Evolutionary conservation across 2,797 vertebrate genomes (phyloP).

Genomic region (Carduelis carduelis): DNA sequence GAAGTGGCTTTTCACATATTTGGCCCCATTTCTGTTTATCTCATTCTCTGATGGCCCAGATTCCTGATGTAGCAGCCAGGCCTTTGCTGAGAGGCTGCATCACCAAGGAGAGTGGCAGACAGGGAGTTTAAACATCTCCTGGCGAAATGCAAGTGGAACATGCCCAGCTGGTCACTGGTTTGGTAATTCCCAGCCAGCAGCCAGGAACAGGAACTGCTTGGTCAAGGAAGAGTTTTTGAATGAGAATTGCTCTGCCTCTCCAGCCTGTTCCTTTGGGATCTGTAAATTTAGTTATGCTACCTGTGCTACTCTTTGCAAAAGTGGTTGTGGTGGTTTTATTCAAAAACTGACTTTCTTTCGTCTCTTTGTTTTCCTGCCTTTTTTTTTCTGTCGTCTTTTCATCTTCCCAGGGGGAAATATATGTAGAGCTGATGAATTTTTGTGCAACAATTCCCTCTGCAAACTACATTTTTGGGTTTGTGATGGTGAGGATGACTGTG

Average conservation of each 20-base stretch:
- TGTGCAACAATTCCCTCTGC: constrained; percentile 97
- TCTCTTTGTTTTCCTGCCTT: neutral
- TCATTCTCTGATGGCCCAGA: neutral
- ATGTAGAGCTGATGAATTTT: constrained; percentile 92
- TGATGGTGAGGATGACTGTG: constrained; percentile 96
- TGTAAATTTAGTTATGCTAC: neutral
- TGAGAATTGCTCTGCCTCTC: neutral
- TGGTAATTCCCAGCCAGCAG: neutral
- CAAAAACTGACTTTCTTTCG: neutral
- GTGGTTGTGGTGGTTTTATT: neutral
- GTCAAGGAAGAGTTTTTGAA: neutral
- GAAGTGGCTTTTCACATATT: neutral
- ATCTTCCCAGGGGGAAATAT: constrained; percentile 85
- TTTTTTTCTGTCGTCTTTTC: neutral
- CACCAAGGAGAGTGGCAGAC: neutral
- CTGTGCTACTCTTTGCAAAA: neutral
- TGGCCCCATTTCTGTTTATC: rapidly evolving
- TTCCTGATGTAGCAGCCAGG: neutral
- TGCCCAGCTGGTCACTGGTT: neutral
- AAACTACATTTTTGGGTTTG: constrained; percentile 96
- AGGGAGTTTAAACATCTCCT: neutral
- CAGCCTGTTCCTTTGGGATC: neutral
- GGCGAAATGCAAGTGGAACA: neutral
- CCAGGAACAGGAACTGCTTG: neutral
- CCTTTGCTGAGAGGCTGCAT: neutral